Evolutionary conservation across 1,140 invertebrate genomes (phyloP), one percentile per base, ranked within the genome.

Genomic region (Probaryconus sp.): DNA sequence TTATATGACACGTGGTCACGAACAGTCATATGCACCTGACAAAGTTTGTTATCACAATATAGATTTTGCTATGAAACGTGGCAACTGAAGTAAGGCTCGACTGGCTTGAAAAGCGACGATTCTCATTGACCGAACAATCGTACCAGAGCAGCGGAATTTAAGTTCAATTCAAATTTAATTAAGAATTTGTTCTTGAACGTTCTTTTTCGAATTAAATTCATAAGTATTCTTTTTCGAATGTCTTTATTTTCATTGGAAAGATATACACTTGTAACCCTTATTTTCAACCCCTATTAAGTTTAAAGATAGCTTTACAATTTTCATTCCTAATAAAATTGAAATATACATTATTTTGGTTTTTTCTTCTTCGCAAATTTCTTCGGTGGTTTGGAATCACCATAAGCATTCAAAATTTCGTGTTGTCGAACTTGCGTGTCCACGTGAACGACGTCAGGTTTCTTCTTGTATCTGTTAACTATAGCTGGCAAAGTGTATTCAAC

Each of bases 401-500:
- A 77, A 1, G 81, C 81, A 17, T 81, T 79, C 5, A 85, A 18
- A 48, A 88, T 88, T 56, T 88, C 83, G 6, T 82, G 82, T n/a
- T 85, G 82, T 11, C 77, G 82, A 6, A 87, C 85, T 48, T 87
- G 86, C 2, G 84, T 86, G 10, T 85, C 82, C 2, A 84, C 73
- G 48, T 88, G 87, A 17, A 88, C 51, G 6, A 87, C 83, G n/a
- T 88, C 75, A 11, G 86, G 85, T 48, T 82, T 86, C 26, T 78
- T 87, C 9, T 73, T 68, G 30, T 79, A 70, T 43, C 81, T 80
- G 53, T 74, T 82, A 14, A 83, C 70, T 3, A 79, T 81, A 2
- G 82, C 79, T 3, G 87, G 87, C 13, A 86, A 83, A 14, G 83
- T 85, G 65, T 86, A 87, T 71, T 88, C 87, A 31, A 88, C 86